Conservation (phyloP, 2,797 vertebrate genomes). For the Typhlichthys eigenmanni region DNA sequence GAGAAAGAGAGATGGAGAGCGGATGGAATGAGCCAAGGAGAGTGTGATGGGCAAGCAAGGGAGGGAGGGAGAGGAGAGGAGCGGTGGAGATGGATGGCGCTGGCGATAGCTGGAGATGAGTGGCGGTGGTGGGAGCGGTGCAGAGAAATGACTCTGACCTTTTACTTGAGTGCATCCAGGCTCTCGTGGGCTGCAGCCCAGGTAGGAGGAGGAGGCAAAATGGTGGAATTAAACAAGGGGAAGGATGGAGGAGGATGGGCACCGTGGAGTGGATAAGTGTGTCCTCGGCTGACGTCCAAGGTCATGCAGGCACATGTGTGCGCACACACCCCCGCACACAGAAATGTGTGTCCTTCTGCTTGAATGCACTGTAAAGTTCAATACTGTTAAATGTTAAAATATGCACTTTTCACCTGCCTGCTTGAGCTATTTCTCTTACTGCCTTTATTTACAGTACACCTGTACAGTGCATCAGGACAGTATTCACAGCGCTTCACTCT, state of each 20-base stretch:
- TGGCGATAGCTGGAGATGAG: not conserved
- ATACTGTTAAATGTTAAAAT: slow-evolving; percentile 63
- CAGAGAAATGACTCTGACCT: slow-evolving; percentile 67
- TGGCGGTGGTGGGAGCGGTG: slow-evolving; percentile 22
- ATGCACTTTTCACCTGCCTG: slow-evolving; percentile 40
- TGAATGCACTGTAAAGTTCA: slow-evolving; percentile 57
- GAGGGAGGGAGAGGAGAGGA: slow-evolving; percentile 1
- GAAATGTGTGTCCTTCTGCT: slow-evolving; percentile 34
- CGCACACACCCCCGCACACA: slow-evolving; percentile 12
- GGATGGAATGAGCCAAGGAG: not conserved
- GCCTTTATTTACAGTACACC: slow-evolving; percentile 3
- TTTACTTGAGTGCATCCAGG: slow-evolving; percentile 64
- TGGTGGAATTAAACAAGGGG: slow-evolving; percentile 50
- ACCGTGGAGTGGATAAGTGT: slow-evolving; percentile 62
- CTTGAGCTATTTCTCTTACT: slow-evolving; percentile 28
- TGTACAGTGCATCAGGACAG: no score
- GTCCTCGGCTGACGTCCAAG: slow-evolving; percentile 57
- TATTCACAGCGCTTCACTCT: no score
- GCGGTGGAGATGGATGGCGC: not conserved
- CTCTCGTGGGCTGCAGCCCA: slow-evolving; percentile 56
- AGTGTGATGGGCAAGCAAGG: not conserved
- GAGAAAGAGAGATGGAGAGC: not conserved
- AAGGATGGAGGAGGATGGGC: slow-evolving; percentile 28
- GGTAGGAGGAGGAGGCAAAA: slow-evolving; percentile 48
- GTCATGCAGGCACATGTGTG: slow-evolving; percentile 34